Evolutionary conservation across 2,888 invertebrate species (phyloP).

Genomic region (Dioctria linearis): DNA sequence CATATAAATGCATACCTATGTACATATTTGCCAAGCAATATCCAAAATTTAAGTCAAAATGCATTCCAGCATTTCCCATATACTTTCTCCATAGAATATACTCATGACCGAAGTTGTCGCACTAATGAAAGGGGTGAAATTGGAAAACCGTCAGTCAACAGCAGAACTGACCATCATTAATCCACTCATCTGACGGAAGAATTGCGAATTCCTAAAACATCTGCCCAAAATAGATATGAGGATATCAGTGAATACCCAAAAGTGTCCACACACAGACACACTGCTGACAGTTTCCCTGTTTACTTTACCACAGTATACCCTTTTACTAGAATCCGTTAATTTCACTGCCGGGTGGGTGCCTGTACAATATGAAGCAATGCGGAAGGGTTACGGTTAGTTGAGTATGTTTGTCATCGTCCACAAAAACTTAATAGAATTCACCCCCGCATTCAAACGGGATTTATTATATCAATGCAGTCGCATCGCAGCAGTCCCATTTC

Average conservation of each 20-base stretch:
- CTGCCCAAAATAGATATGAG: constrained; percentile 1
- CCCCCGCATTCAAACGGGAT: constrained; percentile 53
- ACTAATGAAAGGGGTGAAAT: background rate
- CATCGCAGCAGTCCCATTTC: too few relatives aligned
- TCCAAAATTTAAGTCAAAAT: too few relatives aligned
- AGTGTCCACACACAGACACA: background rate
- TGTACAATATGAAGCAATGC: constrained; percentile 62
- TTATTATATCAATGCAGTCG: background rate
- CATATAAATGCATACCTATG: too few relatives aligned
- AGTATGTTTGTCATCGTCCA: constrained; percentile 41
- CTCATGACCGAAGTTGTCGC: background rate
- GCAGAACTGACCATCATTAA: constrained; percentile 47
- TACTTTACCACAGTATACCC: background rate
- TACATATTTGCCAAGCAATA: too few relatives aligned
- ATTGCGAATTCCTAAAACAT: constrained; percentile 26
- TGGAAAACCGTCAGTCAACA: background rate
- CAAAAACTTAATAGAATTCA: constrained; percentile 6
- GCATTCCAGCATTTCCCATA: too few relatives aligned
- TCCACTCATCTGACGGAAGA: constrained; percentile 49
- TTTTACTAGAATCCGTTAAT: constrained; percentile 16
- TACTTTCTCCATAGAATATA: too few relatives aligned
- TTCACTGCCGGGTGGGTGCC: background rate
- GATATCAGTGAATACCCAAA: too few relatives aligned
- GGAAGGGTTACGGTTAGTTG: constrained; percentile 61
- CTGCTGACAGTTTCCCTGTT: constrained; percentile 34